phyloP scores from a whole-genome alignment of 2,113 vertebrate species.

The Tetrao urogallus region DNA sequence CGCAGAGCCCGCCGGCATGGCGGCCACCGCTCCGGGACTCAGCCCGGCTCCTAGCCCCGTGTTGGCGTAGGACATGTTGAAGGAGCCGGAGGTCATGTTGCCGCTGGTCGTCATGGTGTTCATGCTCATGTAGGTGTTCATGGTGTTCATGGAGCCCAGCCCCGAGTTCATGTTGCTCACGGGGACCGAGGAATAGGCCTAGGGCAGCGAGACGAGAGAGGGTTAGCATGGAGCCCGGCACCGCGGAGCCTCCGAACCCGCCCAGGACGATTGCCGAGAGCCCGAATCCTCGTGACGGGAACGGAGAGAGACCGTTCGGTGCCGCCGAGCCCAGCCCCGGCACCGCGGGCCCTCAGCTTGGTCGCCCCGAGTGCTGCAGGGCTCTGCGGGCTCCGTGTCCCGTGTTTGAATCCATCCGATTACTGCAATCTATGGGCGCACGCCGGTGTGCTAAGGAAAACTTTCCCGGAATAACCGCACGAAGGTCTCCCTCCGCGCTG shows the following conservation, averaged over 20 bases:
- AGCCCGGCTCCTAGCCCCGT: constrained; percentile 85
- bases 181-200: constrained; percentile 94
- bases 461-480: background rate
- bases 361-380: background rate
- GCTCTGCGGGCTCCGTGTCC: background rate
- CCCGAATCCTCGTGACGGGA: background rate
- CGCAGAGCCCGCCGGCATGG: constrained; percentile 80
- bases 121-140: constrained; percentile 95
- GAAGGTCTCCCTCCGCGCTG: background rate
- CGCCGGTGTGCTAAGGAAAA: too few relatives aligned
- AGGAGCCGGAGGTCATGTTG: constrained; percentile 91
- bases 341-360: background rate
- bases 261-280: background rate
- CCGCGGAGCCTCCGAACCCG: background rate
- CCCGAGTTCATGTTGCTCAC: constrained; percentile 91
- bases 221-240: background rate
- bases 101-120: constrained; percentile 87
- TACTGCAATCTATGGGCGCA: background rate
- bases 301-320: too few relatives aligned
- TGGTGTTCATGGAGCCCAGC: constrained; percentile 89
- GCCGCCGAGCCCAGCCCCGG: background rate
- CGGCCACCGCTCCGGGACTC: constrained; percentile 84
- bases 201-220: constrained; percentile 62
- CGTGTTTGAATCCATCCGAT: background rate
- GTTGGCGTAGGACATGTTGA: constrained; percentile 98